Evolutionary conservation across 2,113 vertebrate genomes (phyloP).

Genomic region (Fulica atra): DNA sequence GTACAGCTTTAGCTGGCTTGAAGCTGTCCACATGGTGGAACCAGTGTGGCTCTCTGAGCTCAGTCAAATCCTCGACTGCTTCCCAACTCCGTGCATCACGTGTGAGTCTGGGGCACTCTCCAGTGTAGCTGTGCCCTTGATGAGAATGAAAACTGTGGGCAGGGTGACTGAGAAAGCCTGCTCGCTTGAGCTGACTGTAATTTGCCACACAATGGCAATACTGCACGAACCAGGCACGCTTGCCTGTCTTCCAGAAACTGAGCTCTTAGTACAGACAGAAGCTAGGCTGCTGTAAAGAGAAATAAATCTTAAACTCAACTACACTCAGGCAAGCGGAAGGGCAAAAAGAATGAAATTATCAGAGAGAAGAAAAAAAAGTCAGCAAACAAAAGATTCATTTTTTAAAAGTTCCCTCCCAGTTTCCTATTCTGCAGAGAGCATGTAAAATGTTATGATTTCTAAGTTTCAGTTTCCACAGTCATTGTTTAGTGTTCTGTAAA

Average conservation of each 20-base stretch:
- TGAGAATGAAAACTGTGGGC: not conserved
- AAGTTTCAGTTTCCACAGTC: not conserved
- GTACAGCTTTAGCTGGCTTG: not conserved
- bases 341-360: not conserved
- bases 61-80: not conserved
- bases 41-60: not conserved
- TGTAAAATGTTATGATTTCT: not conserved
- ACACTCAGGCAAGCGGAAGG: not conserved
- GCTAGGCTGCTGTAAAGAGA: not conserved
- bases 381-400: not conserved
- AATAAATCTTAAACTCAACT: not conserved
- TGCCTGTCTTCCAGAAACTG: not conserved
- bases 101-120: not conserved
- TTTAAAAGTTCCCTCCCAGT: not conserved
- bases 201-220: not conserved
- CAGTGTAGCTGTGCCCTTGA: not conserved
- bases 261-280: not conserved
- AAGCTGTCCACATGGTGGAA: not conserved
- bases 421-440: not conserved
- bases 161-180: not conserved
- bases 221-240: not conserved
- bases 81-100: not conserved
- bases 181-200: not conserved
- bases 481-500: not conserved
- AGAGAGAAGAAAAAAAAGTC: not conserved